A percentile compares a stretch with the other conserved stretches of the same genome.
Conservation (phyloP, 2,888 invertebrate genomes). For the Hemithea aestivaria region DNA sequence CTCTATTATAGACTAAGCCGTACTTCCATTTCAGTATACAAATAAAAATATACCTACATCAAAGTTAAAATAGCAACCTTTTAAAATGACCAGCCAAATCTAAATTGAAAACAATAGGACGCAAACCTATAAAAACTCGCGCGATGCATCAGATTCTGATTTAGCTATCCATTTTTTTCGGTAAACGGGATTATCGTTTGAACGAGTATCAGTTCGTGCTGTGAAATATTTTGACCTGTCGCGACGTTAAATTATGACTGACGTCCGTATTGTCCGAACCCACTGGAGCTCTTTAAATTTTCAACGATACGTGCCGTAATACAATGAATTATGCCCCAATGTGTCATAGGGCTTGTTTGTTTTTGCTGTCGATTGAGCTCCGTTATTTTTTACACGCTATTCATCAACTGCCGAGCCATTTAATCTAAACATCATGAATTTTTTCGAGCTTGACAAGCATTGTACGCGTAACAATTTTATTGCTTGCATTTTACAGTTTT, state of each 20-base stretch:
- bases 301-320: slow-evolving; percentile 23
- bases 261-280: slow-evolving; percentile 18
- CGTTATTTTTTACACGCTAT: slow-evolving; percentile 53
- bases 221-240: no score
- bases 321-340: slow-evolving; percentile 37
- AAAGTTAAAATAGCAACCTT: no score
- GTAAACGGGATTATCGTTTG: no score
- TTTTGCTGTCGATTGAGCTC: slow-evolving; percentile 49
- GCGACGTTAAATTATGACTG: slow-evolving; percentile 22
- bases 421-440: slow-evolving; percentile 63
- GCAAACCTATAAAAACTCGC: no score
- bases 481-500: slow-evolving; percentile 25
- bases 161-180: no score
- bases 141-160: no score
- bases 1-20: no score
- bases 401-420: slow-evolving; percentile 60
- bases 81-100: no score
- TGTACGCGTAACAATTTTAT: slow-evolving; percentile 40
- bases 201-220: no score
- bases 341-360: slow-evolving; percentile 36
- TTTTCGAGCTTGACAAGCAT: slow-evolving; percentile 48
- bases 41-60: no score
- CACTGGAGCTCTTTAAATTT: slow-evolving; percentile 27
- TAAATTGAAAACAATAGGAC: no score
- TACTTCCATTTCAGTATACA: no score